Base-by-base conservation (phyloP, 2,888 invertebrate genomes). In the Drosophila mulleri region DNA sequence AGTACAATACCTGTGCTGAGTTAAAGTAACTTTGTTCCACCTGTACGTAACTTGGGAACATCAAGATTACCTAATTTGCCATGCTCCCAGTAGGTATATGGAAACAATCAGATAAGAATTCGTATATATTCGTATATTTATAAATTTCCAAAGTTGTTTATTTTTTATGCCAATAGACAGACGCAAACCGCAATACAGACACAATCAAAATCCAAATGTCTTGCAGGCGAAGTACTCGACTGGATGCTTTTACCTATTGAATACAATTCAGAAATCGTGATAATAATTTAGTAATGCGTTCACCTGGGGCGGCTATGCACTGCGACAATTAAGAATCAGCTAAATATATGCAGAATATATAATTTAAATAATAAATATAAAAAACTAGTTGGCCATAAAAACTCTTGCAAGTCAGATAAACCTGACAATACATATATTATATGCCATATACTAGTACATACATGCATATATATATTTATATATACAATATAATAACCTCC, bases 331-430 rank as follows among this genome's bases (percentile, higher is more conserved):
- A 20, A 20, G 23, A 23, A 44, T 14, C 20, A 23, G 20, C 20
- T 23, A 23, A 2, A 2, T 44, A 20, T 7, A 23, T 14, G 6
- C 8, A 23, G 14, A 14, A 20, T 44, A 20, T 20, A 44, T 26
- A 47, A 26, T 16, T 16, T 47, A 26, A 26, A 16, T 16, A 47
- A 29, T 29, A 48, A 29, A 29, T 29, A 29, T n/a, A 5, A 6
- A 5, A 11, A n/a, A 48, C 48, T 48, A 11, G 29, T 47, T n/a
- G n/a, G 29, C 48, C 20, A 61, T 23, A 42, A 32, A 42, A 45
- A 16, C 44, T 35, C 20, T 44, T 20, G 20, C 20, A 45, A 2
- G 23, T 47, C 9, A n/a, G 47, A 26, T 23, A 45, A 42, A 12
- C 20, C 14, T 45, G 32, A 8, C 2, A 37, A 37, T 26, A 16